phyloP scores from a whole-genome alignment of 2,797 vertebrate species.

The Otus scops region DNA sequence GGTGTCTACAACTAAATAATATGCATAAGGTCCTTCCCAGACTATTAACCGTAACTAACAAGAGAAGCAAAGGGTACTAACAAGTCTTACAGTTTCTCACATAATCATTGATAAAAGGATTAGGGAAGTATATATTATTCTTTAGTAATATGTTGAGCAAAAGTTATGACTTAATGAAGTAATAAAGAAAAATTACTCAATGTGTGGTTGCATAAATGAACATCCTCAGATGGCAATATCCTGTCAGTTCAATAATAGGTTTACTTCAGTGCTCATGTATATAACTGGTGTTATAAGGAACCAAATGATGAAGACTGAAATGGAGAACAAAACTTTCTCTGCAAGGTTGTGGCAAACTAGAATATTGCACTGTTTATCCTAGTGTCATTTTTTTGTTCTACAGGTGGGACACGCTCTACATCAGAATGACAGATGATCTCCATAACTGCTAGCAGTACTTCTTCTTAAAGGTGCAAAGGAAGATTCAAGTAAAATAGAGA shows the following conservation, averaged over 20 bases:
- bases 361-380: not conserved
- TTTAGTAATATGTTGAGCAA: not conserved
- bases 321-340: not conserved
- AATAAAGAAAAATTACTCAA: not conserved
- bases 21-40: not conserved
- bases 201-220: not conserved
- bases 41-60: not conserved
- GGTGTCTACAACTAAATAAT: not conserved
- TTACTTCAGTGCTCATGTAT: not conserved
- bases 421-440: not conserved
- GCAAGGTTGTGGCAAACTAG: not conserved
- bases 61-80: not conserved
- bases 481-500: not conserved
- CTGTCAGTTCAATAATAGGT: not conserved
- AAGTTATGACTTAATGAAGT: not conserved
- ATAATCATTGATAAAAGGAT: not conserved
- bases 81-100: not conserved
- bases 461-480: not conserved
- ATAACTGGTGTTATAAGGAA: not conserved
- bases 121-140: not conserved
- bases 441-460: not conserved
- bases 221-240: not conserved
- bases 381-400: not conserved
- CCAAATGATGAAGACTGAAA: not conserved
- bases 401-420: fast-evolving